Conservation (phyloP, 2,113 vertebrate genomes). For the Engraulis encrasicolus region DNA sequence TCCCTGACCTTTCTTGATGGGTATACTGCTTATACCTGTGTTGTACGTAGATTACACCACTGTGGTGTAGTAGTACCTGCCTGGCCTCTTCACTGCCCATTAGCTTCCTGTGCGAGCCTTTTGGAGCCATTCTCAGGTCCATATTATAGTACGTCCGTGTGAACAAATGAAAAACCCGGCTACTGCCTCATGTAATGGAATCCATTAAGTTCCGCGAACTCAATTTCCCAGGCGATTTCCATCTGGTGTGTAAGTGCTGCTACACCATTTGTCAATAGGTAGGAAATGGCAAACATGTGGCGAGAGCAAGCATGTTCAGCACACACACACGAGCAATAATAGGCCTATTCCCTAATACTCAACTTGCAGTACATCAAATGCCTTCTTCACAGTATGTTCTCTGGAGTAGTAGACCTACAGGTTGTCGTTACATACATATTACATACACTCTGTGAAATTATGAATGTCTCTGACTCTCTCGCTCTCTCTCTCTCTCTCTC, state of each 20-base stretch:
- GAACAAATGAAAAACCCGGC: slow-evolving; percentile 25
- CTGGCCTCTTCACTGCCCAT: neutral
- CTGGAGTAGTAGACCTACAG: too few species aligned
- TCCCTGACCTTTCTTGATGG: too few species aligned
- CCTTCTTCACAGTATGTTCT: too few species aligned
- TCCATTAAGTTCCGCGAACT: slow-evolving; percentile 30
- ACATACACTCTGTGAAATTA: too few species aligned
- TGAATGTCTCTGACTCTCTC: too few species aligned
- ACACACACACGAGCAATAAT: slow-evolving; percentile 16
- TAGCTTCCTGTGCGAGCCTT: neutral
- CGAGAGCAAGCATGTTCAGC: neutral
- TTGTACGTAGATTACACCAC: too few species aligned
- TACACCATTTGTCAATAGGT: slow-evolving; percentile 38
- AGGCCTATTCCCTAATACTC: slow-evolving; percentile 7
- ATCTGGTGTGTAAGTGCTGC: slow-evolving; percentile 36
- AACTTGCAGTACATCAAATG: too few species aligned
- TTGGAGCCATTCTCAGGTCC: slow-evolving; percentile 36
- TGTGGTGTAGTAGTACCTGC: too few species aligned
- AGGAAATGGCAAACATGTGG: slow-evolving; percentile 35
- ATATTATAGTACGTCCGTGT: slow-evolving; percentile 9
- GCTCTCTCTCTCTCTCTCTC: too few species aligned
- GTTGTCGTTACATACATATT: too few species aligned
- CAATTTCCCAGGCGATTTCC: slow-evolving; percentile 47
- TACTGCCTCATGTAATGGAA: slow-evolving; percentile 35
- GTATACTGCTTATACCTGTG: too few species aligned